Evolutionary conservation across 2,797 vertebrate genomes (phyloP).

Genomic region (Sitta carolinensis): DNA sequence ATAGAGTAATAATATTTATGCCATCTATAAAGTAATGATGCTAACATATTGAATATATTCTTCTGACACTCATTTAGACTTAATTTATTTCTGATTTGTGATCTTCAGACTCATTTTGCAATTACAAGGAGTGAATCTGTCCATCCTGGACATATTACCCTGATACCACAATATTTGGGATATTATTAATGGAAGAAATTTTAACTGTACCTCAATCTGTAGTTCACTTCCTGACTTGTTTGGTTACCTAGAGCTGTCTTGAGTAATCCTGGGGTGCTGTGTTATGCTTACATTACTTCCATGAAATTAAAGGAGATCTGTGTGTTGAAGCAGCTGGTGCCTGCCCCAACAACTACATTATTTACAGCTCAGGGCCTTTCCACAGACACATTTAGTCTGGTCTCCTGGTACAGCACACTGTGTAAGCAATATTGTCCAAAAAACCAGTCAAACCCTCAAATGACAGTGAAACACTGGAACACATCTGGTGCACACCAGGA

Average conservation of each 20-base stretch:
- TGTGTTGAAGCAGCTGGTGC: not conserved
- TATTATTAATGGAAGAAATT: not conserved
- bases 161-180: not conserved
- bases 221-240: not conserved
- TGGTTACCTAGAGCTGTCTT: not conserved
- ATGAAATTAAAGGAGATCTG: not conserved
- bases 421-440: not conserved
- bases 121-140: not conserved
- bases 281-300: not conserved
- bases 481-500: conserved; percentile 13
- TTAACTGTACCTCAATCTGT: not conserved
- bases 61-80: not conserved
- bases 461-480: not conserved
- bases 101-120: not conserved
- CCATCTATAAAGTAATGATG: not conserved
- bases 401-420: not conserved
- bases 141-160: not conserved
- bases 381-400: not conserved
- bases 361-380: not conserved
- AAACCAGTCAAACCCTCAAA: not conserved
- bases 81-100: not conserved
- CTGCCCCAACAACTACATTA: not conserved
- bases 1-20: not conserved
- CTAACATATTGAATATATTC: not conserved
- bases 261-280: not conserved